Percentiles rank a stretch among this genome's conserved stretches.
Evolutionary conservation across 2,113 vertebrate genomes (phyloP).

Genomic region (Indicator maculatus): DNA sequence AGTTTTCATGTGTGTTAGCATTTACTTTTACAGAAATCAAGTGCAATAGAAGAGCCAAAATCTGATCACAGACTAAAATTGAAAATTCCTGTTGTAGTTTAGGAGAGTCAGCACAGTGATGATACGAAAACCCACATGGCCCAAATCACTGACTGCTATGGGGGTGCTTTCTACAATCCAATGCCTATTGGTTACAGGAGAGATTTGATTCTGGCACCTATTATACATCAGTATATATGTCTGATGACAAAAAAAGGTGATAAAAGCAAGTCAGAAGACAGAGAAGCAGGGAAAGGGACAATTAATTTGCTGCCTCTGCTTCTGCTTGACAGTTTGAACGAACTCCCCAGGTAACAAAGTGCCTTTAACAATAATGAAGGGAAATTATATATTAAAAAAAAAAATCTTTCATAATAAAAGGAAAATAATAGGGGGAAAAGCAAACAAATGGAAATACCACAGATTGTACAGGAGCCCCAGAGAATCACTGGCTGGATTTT

Average conservation of each 20-base stretch:
- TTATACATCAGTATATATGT: not conserved
- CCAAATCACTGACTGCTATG: not conserved
- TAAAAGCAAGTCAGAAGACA: not conserved
- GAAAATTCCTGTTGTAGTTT: not conserved
- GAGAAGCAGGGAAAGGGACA: not conserved
- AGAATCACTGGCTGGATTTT: constrained; percentile 42
- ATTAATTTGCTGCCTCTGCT: constrained; percentile 1
- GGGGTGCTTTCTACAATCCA: not conserved
- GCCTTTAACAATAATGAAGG: not conserved
- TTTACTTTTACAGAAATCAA: not conserved
- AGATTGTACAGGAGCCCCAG: not conserved
- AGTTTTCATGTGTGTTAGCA: not conserved
- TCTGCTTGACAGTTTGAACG: not conserved
- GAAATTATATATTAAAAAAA: not conserved
- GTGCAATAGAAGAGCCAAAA: not conserved
- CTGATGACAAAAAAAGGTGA: not conserved
- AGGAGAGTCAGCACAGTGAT: not conserved
- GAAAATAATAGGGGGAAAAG: not conserved
- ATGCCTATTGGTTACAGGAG: not conserved
- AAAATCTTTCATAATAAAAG: not conserved
- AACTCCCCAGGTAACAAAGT: not conserved
- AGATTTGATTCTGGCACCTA: constrained; percentile 12
- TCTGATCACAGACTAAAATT: not conserved
- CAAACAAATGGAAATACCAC: not conserved
- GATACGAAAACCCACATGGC: not conserved